Percentiles rank a stretch among this genome's conserved stretches.
Evolutionary conservation across 2,797 vertebrate genomes (phyloP).

Genomic region (Anomalospiza imberbis): DNA sequence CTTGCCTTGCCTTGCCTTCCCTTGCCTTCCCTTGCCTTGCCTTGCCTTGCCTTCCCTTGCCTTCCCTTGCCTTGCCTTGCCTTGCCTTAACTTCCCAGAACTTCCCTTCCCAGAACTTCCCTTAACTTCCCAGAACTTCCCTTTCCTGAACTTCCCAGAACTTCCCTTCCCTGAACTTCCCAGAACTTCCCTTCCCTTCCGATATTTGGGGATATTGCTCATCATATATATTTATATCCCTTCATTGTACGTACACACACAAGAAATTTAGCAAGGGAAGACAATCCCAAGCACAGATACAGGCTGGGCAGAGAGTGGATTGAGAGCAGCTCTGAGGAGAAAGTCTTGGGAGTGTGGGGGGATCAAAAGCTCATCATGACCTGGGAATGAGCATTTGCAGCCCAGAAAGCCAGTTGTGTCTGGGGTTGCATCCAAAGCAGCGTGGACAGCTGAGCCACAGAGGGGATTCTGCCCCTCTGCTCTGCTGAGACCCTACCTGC

Average conservation of each 20-base stretch:
- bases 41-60: too few species aligned
- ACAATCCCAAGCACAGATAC: neutral
- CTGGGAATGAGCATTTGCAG: accelerated
- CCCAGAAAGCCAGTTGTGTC: accelerated
- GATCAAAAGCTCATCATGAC: neutral
- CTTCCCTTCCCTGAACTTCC: too few species aligned
- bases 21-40: too few species aligned
- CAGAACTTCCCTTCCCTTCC: neutral
- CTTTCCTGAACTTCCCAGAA: too few species aligned
- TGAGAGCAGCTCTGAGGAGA: neutral
- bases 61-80: too few species aligned
- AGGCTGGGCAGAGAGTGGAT: neutral
- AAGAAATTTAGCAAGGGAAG: neutral
- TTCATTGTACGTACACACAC: neutral
- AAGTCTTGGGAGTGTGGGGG: too few species aligned
- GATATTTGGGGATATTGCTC: neutral
- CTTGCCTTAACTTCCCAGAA: too few species aligned
- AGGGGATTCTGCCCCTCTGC: neutral
- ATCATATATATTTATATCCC: neutral
- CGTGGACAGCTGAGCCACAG: accelerated
- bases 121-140: neutral
- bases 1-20: too few species aligned
- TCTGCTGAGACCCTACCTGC: neutral
- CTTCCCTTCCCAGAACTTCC: too few species aligned
- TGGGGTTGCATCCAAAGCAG: neutral